phyloP scores from a whole-genome alignment of 2,888 invertebrate genomes.

The Nomada flava region DNA sequence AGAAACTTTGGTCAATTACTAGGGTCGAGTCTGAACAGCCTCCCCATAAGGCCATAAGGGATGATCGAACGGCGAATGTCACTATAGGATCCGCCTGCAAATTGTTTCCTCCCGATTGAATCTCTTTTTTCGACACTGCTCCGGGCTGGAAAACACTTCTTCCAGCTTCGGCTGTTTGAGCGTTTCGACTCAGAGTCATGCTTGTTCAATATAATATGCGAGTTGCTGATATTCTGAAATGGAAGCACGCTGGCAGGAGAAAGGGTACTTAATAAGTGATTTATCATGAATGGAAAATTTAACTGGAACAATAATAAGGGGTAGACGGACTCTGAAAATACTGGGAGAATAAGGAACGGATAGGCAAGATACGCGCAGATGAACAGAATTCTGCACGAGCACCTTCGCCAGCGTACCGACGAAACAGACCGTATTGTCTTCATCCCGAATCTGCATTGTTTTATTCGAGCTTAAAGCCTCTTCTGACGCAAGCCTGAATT shows the following conservation, averaged over 20 bases:
- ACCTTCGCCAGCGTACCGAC: conserved; percentile 18
- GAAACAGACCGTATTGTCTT: conserved; percentile 57
- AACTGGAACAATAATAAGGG: too few relatives aligned
- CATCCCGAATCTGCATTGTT: conserved; percentile 62
- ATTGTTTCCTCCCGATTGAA: conserved; percentile 73
- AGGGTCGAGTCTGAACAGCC: conserved; percentile 64
- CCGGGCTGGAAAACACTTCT: conserved; percentile 18
- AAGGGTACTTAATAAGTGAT: too few relatives aligned
- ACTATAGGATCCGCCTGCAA: conserved; percentile 70
- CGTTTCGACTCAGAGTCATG: background rate
- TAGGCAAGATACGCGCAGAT: conserved; percentile 32
- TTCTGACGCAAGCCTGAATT: conserved; percentile 49
- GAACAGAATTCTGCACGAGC: conserved; percentile 49
- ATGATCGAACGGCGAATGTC: conserved; percentile 69
- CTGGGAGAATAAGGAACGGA: too few relatives aligned
- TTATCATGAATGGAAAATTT: too few relatives aligned
- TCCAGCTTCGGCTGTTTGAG: background rate
- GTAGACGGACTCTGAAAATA: too few relatives aligned
- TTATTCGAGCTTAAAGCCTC: conserved; percentile 48
- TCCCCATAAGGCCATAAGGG: conserved; percentile 43
- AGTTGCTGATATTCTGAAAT: too few relatives aligned
- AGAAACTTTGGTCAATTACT: conserved; percentile 71
- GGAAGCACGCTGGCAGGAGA: too few relatives aligned
- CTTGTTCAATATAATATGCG: too few relatives aligned
- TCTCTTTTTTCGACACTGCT: conserved; percentile 58